phyloP scores from a whole-genome alignment of 2,113 vertebrate genomes.

The Dicerorhinus sumatrensis region DNA sequence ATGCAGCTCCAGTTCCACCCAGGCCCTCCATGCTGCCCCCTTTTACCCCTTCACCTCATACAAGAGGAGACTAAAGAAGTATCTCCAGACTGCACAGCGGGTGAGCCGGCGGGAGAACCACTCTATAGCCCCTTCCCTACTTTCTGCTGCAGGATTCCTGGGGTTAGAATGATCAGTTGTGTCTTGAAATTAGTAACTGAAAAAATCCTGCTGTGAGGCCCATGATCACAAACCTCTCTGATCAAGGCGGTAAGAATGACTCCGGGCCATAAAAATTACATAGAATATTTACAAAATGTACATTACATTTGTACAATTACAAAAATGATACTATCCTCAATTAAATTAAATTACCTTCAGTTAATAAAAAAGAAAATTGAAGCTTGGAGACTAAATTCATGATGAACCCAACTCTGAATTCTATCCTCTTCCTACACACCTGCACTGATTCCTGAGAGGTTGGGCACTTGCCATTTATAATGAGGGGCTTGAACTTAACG shows the following conservation, averaged over 20 bases:
- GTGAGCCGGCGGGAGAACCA: not conserved
- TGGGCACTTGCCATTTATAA: not conserved
- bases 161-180: not conserved
- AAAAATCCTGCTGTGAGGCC: not conserved
- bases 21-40: not conserved
- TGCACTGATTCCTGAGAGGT: not conserved
- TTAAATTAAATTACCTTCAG: not conserved
- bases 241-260: not conserved
- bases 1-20: not conserved
- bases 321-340: not conserved
- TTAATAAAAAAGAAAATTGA: not conserved
- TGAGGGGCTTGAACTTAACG: not conserved
- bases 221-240: not conserved
- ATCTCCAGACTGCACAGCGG: not conserved
- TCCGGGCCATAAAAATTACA: not conserved
- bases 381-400: not conserved
- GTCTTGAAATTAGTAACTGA: not conserved
- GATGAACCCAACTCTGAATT: not conserved
- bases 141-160: not conserved
- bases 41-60: not conserved
- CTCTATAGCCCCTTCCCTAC: not conserved
- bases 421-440: fast-evolving
- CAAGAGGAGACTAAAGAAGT: not conserved
- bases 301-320: no score
- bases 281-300: not conserved